phyloP scores from a whole-genome alignment of 53 echinoderm and acorn worm species.

The Holothuria leucospilota region DNA sequence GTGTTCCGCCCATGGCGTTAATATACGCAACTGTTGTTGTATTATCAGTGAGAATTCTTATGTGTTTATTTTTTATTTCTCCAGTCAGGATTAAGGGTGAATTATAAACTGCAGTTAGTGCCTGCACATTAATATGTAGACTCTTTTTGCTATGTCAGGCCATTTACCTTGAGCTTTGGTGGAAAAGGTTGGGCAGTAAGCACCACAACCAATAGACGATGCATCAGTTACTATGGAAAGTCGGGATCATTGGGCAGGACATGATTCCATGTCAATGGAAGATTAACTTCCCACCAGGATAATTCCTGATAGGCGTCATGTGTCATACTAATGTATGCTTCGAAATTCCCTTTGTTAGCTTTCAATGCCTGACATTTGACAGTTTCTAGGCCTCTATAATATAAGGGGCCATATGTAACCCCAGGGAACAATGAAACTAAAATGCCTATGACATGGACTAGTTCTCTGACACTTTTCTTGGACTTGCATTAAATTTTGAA shows the following conservation, averaged over 20 bases:
- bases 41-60: conserved; percentile 31
- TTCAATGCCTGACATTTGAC: too few relatives aligned
- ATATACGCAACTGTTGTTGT: conserved; percentile 11
- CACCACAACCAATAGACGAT: conserved; percentile 22
- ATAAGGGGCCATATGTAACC: too few relatives aligned
- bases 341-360: background rate
- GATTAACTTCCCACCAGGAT: conserved; percentile 37
- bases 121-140: conserved; percentile 19
- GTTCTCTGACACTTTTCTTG: conserved; percentile 1
- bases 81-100: background rate
- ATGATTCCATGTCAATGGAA: background rate
- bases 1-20: conserved; percentile 34
- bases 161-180: too few relatives aligned
- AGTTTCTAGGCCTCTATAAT: too few relatives aligned
- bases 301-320: conserved; percentile 9
- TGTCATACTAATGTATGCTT: conserved; percentile 4
- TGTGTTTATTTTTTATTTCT: too few relatives aligned
- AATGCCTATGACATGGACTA: conserved; percentile 36
- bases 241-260: background rate
- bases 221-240: conserved; percentile 29
- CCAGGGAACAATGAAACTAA: conserved; percentile 39
- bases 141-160: background rate
- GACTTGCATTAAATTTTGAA: background rate
- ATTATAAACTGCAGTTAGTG: conserved; percentile 28
- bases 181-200: too few relatives aligned